Evolutionary conservation across 2,113 vertebrate genomes (phyloP).

Genomic region (Oreocharis arfaki): DNA sequence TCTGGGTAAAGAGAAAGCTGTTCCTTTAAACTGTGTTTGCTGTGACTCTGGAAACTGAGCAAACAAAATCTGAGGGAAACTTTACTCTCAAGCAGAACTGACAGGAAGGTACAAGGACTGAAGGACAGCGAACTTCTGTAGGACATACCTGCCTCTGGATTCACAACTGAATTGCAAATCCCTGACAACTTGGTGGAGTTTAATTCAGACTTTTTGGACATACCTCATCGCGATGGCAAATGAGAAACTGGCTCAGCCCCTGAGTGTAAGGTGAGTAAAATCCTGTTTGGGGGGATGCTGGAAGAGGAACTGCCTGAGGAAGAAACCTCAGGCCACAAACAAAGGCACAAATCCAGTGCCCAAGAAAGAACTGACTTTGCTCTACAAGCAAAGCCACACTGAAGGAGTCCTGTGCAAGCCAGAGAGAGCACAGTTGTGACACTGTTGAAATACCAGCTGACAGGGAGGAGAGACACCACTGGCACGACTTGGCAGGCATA

Average conservation of each 20-base stretch:
- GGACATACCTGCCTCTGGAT: background rate
- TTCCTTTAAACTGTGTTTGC: slow-evolving; percentile 62
- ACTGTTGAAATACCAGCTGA: background rate
- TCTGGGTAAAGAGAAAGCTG: slow-evolving; percentile 57
- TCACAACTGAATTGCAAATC: background rate
- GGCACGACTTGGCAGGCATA: background rate
- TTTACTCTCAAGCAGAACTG: background rate
- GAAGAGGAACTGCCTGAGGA: background rate
- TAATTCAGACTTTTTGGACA: background rate
- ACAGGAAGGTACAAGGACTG: slow-evolving; percentile 5
- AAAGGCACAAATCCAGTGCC: background rate
- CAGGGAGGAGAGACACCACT: background rate
- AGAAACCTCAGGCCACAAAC: background rate
- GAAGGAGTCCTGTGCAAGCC: background rate
- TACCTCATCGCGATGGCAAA: background rate
- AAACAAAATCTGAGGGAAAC: slow-evolving; percentile 51
- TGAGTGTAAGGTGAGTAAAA: slow-evolving; percentile 62
- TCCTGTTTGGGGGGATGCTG: background rate
- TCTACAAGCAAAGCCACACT: background rate
- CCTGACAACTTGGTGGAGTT: background rate
- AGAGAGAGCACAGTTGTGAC: background rate
- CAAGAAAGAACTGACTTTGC: background rate
- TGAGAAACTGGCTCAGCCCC: background rate
- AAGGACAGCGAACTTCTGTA: slow-evolving; percentile 41
- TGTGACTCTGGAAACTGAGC: slow-evolving; percentile 66